Evolutionary conservation across 2,888 invertebrate genomes (phyloP).

Genomic region (Cataglyphis albicans): DNA sequence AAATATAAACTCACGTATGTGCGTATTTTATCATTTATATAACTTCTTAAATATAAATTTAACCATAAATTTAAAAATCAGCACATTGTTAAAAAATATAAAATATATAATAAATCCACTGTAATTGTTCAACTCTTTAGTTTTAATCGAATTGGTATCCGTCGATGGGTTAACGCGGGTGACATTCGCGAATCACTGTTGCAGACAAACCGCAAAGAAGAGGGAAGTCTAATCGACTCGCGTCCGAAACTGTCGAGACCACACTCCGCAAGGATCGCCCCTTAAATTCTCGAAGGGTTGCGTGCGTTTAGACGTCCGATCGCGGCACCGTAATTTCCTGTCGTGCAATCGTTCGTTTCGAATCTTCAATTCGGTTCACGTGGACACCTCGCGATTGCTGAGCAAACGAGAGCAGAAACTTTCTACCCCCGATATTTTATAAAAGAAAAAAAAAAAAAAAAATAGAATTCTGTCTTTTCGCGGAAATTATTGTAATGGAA

Average conservation of each 20-base stretch:
- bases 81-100: not conserved
- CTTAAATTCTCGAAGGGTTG: constrained; percentile 73
- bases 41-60: not conserved
- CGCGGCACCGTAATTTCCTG: constrained; percentile 76
- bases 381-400: constrained; percentile 61
- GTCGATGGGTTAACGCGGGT: constrained; percentile 23
- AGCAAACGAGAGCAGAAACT: constrained; percentile 49
- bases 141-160: constrained; percentile 14
- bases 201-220: constrained; percentile 70
- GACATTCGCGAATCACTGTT: constrained; percentile 36
- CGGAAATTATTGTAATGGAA: constrained; percentile 41
- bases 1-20: not conserved
- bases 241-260: constrained; percentile 77
- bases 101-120: not conserved
- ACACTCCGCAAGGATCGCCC: constrained; percentile 72
- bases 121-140: not conserved
- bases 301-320: constrained; percentile 72
- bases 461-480: constrained; percentile 4
- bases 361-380: constrained; percentile 66
- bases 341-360: constrained; percentile 73
- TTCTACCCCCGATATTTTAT: constrained; percentile 5
- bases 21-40: not conserved
- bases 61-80: not conserved
- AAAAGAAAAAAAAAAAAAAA: constrained; percentile 4
- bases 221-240: constrained; percentile 74